Conservation (phyloP, 2,797 vertebrate genomes). For the Poeciliopsis turneri region DNA sequence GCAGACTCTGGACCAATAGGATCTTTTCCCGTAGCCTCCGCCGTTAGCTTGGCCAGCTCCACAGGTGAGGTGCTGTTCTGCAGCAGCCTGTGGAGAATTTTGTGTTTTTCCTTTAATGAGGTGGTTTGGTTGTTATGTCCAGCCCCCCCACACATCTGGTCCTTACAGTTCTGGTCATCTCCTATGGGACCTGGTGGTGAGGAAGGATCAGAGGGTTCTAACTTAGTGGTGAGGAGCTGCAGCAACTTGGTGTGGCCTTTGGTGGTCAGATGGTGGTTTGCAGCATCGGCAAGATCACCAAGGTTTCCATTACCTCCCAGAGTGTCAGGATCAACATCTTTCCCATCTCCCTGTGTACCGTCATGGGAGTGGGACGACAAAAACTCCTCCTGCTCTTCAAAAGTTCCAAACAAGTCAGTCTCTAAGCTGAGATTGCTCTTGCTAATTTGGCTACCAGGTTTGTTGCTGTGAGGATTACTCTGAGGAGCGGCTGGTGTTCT, state of each 20-base stretch:
- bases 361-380: conserved; percentile 79
- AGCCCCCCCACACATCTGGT: conserved; percentile 76
- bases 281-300: conserved; percentile 74
- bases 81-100: conserved; percentile 96
- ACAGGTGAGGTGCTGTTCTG: conserved; percentile 97
- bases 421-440: conserved; percentile 80
- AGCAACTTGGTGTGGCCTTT: conserved; percentile 97
- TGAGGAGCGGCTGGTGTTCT: conserved; percentile 82
- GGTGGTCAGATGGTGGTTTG: conserved; percentile 84
- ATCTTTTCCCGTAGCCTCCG: conserved; percentile 95
- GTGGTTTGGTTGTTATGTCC: conserved; percentile 83
- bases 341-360: conserved; percentile 36
- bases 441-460: conserved; percentile 78
- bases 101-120: conserved; percentile 98
- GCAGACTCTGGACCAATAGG: conserved; percentile 81
- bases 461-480: conserved; percentile 67
- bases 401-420: conserved; percentile 60
- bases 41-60: conserved; percentile 94
- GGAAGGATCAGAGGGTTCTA: conserved; percentile 89
- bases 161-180: conserved; percentile 86
- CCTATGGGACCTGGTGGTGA: conserved; percentile 80
- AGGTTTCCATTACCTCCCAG: conserved; percentile 23
- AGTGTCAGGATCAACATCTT: conserved; percentile 39
- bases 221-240: conserved; percentile 94
- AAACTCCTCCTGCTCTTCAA: conserved; percentile 80